phyloP scores from a whole-genome alignment of 2,113 vertebrate genomes.

The crab-eating macaque (Macaca fascicularis) region T2T-MFA8v1.1 NC_088381.1:52801501-52802000 shows the following conservation, averaged over 20 bases:
- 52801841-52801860: neutral
- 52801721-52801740: neutral
- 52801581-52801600: neutral
- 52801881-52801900: neutral
- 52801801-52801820: neutral
- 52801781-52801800: conserved; percentile 20
- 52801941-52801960: neutral
- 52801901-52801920: neutral
- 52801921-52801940: neutral
- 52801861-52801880: neutral
- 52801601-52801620: conserved; percentile 31
- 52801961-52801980: neutral
- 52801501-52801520: conserved; percentile 87
- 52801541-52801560: conserved; percentile 70
- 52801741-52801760: neutral
- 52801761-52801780: neutral
- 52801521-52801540: conserved; percentile 86
- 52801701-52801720: conserved; percentile 29
- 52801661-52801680: conserved; percentile 10
- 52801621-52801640: conserved; percentile 35
- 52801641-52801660: conserved; percentile 53
- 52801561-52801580: conserved; percentile 58
- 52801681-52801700: conserved; percentile 26
- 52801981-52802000: neutral
- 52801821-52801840: neutral